These are phyloP conservation scores for Ophiodon elongatus DNA, from an alignment of 2,113 vertebrate genomes.

Conservation along the genomic window DNA sequence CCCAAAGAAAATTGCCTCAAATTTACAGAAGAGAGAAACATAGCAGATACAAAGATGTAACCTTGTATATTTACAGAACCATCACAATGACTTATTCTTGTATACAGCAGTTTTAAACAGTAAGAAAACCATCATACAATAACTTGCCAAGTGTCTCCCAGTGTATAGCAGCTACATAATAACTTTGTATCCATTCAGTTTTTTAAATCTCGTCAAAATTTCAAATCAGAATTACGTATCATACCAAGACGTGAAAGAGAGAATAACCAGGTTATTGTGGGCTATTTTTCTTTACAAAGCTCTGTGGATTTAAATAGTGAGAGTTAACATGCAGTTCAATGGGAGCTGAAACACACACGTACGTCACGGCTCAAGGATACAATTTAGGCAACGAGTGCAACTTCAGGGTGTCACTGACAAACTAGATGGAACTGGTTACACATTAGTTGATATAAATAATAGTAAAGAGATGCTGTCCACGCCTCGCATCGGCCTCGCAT, in stretches of 20 bases:
- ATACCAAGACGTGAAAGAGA: neutral
- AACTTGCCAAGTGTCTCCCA: constrained; percentile 42
- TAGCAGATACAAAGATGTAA: constrained; percentile 75
- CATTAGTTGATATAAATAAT: constrained; percentile 34
- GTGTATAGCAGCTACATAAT: constrained; percentile 58
- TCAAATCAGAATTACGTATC: constrained; percentile 3
- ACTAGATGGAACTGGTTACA: constrained; percentile 48
- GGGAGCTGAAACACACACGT: constrained; percentile 35
- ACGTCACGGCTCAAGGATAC: constrained; percentile 37
- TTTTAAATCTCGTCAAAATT: constrained; percentile 18
- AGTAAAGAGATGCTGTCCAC: constrained; percentile 48
- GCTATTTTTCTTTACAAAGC: constrained; percentile 15
- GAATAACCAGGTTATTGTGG: constrained; percentile 17
- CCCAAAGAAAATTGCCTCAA: constrained; percentile 73
- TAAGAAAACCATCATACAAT: constrained; percentile 66
- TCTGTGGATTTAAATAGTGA: constrained; percentile 32
- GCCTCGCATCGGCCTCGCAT: constrained; percentile 40
- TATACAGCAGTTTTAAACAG: constrained; percentile 71
- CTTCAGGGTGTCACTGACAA: constrained; percentile 18
- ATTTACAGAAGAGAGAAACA: constrained; percentile 79
- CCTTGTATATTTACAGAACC: constrained; percentile 80
- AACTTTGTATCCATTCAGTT: constrained; percentile 37
- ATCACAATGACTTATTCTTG: constrained; percentile 63
- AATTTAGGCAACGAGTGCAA: constrained; percentile 48
- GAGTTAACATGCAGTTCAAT: constrained; percentile 51